A percentile compares a stretch with the other conserved stretches of the same genome.
Evolutionary conservation across 2,888 invertebrate species (phyloP).

Genomic region (Atrina japonica): DNA sequence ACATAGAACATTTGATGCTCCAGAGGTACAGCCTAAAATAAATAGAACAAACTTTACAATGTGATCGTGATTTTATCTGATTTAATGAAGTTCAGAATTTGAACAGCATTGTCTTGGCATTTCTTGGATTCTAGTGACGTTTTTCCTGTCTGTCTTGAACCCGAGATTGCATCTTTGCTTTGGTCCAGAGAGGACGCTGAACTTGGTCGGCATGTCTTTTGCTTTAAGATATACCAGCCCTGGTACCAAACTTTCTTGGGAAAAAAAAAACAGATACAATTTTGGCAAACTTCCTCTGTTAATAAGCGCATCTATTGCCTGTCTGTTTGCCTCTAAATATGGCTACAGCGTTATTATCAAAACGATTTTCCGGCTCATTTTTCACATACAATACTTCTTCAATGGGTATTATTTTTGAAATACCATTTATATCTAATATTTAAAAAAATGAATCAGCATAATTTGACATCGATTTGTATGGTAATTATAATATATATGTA

Average conservation of each 20-base stretch:
- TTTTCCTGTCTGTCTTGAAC: slow-evolving; percentile 18
- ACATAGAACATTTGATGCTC: no score
- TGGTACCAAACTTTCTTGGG: slow-evolving; percentile 17
- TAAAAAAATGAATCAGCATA: no score
- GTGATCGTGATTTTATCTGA: no score
- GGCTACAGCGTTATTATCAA: slow-evolving; percentile 41
- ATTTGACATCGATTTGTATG: no score
- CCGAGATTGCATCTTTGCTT: slow-evolving; percentile 24
- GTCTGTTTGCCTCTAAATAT: slow-evolving; percentile 27
- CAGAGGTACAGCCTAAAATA: no score
- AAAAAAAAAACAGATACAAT: slow-evolving; percentile 26
- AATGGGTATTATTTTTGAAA: no score
- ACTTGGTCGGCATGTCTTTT: slow-evolving; percentile 41
- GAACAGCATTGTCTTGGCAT: no score
- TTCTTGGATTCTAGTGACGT: slow-evolving; percentile 1
- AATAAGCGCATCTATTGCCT: slow-evolving; percentile 28
- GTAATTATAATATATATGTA: no score
- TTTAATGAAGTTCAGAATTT: no score
- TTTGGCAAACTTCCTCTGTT: slow-evolving; percentile 35
- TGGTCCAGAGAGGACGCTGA: slow-evolving; percentile 29
- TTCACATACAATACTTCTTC: slow-evolving; percentile 40
- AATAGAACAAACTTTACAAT: no score
- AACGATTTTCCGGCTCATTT: slow-evolving; percentile 32
- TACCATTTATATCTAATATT: no score
- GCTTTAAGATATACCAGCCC: slow-evolving; percentile 32